phyloP scores from a whole-genome alignment of 1,140 invertebrate species.

The Drosophila quadrilineata region DNA sequence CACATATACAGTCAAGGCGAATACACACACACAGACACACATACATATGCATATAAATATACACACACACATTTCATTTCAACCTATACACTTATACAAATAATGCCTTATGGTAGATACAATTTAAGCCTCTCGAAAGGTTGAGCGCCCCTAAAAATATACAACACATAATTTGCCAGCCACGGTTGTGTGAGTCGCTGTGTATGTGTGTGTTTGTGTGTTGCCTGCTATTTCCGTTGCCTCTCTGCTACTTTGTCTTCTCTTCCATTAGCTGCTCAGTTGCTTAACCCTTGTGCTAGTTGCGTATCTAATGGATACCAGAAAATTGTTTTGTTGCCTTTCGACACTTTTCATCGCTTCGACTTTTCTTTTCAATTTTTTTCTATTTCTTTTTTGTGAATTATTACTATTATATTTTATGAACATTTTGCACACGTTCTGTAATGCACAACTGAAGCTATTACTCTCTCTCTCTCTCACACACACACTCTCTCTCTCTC shows the following conservation, averaged over 20 bases:
- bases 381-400: background rate
- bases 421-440: background rate
- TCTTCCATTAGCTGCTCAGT: conserved; percentile 8
- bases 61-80: conserved; percentile 17
- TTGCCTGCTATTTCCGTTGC: background rate
- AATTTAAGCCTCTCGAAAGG: conserved; percentile 71
- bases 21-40: conserved; percentile 22
- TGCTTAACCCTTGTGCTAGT: conserved; percentile 46
- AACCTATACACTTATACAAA: too few relatives aligned
- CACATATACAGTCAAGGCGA: conserved; percentile 37
- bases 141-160: conserved; percentile 72
- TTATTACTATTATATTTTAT: background rate
- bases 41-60: conserved; percentile 1
- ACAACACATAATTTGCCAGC: conserved; percentile 50
- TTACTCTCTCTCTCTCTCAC: background rate
- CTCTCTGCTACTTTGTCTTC: background rate
- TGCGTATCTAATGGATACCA: conserved; percentile 73
- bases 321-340: conserved; percentile 41
- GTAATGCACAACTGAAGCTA: background rate
- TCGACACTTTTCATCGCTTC: conserved; percentile 6
- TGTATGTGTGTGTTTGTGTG: background rate
- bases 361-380: too few relatives aligned
- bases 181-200: background rate
- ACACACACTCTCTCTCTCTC: background rate
- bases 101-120: conserved; percentile 64